Evolutionary conservation across 2,888 invertebrate genomes (phyloP).

Genomic region (Teinopalpus imperialis): DNA sequence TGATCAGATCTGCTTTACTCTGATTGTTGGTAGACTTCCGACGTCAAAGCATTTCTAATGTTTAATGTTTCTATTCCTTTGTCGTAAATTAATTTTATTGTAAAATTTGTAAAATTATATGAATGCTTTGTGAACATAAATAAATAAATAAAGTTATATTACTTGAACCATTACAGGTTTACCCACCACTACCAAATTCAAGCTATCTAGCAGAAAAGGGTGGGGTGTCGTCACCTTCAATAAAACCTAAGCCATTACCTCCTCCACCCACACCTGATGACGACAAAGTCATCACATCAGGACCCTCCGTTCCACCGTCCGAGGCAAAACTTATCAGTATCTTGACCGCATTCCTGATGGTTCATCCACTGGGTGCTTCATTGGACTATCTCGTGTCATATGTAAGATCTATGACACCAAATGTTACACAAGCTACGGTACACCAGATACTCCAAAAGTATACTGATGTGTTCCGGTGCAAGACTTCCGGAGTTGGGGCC

Average conservation of each 20-base stretch:
- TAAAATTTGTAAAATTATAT: no score
- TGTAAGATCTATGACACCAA: constrained; percentile 52
- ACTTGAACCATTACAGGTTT: constrained; percentile 27
- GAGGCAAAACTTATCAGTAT: constrained; percentile 66
- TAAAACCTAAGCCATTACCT: constrained; percentile 27
- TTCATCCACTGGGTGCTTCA: constrained; percentile 61
- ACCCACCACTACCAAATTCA: constrained; percentile 35
- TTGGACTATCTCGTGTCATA: constrained; percentile 61
- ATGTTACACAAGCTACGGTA: constrained; percentile 45
- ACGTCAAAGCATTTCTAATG: no score
- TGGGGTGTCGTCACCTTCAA: constrained; percentile 38
- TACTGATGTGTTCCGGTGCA: constrained; percentile 49
- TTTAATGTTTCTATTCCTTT: no score
- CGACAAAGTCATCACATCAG: constrained; percentile 30
- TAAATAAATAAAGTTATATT: neutral
- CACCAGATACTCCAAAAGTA: constrained; percentile 50
- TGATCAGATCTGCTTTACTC: no score
- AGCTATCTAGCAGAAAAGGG: constrained; percentile 28
- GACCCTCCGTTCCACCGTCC: constrained; percentile 39
- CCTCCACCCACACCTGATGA: constrained; percentile 43
- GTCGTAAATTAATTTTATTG: no score
- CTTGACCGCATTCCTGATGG: constrained; percentile 64
- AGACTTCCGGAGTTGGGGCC: constrained; percentile 49
- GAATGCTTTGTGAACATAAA: neutral
- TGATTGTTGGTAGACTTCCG: no score